phyloP scores from a whole-genome alignment of 1,140 invertebrate genomes.

The Coenobita brevimanus region DNA sequence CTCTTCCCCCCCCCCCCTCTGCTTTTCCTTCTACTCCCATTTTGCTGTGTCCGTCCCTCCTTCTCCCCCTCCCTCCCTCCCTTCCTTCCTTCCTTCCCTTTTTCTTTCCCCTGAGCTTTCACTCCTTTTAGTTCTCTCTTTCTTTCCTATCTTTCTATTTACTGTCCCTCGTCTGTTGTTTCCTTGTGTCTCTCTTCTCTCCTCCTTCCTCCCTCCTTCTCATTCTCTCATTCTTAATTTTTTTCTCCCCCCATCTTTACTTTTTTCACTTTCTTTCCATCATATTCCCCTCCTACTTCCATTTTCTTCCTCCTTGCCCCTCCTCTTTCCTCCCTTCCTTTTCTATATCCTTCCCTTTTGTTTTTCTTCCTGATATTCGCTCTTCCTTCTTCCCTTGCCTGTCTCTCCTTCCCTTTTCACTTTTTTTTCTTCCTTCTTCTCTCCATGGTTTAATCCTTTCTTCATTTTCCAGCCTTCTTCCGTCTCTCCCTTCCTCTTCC shows the following conservation, averaged over 20 bases:
- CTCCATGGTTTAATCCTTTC: background rate
- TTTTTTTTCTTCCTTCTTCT: background rate
- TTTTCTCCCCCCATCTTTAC: too few relatives aligned
- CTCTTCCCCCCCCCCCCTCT: too few relatives aligned
- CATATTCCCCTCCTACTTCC: too few relatives aligned
- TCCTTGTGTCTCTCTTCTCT: too few relatives aligned
- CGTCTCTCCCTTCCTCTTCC: background rate
- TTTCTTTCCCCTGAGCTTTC: background rate
- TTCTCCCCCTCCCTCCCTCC: background rate
- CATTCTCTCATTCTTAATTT: too few relatives aligned
- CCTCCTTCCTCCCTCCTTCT: too few relatives aligned
- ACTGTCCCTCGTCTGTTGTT: too few relatives aligned
- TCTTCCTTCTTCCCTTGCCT: background rate
- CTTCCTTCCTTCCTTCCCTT: background rate
- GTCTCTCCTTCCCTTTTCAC: background rate
- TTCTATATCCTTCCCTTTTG: background rate
- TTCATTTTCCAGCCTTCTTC: background rate
- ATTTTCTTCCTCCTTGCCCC: too few relatives aligned
- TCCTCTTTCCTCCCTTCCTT: too few relatives aligned
- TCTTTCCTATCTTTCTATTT: too few relatives aligned
- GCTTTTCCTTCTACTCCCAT: background rate
- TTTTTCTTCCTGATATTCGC: background rate
- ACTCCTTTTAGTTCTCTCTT: background rate
- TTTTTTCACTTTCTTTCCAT: too few relatives aligned
- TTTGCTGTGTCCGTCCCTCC: background rate